Percentiles rank a stretch among this genome's conserved stretches.
Evolutionary conservation across 2,797 vertebrate species (phyloP).

Genomic region (Rhadinocentrus ornatus): DNA sequence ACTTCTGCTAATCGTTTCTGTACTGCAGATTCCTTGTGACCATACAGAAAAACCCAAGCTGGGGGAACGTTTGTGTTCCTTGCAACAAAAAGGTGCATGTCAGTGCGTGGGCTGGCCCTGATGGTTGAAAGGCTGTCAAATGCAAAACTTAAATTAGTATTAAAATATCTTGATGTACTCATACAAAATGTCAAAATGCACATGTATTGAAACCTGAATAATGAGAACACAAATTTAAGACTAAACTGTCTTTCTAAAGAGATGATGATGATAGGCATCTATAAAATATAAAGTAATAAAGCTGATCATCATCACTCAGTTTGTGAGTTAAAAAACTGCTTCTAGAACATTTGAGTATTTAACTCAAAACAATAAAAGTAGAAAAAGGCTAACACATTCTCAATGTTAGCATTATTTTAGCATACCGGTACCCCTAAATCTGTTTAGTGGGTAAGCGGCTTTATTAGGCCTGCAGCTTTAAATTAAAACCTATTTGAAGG

Average conservation of each 20-base stretch:
- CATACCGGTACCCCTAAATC: conserved; percentile 42
- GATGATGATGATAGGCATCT: background rate
- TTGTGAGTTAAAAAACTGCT: background rate
- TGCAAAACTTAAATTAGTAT: background rate
- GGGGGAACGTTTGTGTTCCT: background rate
- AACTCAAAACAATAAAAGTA: conserved; percentile 29
- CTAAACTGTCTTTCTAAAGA: background rate
- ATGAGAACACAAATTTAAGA: too few species aligned
- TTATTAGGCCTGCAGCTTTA: conserved; percentile 65
- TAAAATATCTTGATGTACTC: background rate
- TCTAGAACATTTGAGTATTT: background rate
- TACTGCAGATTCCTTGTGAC: background rate
- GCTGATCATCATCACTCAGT: background rate
- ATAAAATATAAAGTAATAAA: background rate
- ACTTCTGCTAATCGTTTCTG: background rate
- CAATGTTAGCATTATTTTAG: conserved; percentile 45
- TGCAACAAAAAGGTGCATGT: background rate
- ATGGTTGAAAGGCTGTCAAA: background rate
- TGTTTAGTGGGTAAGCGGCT: conserved; percentile 43
- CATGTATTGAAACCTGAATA: too few species aligned
- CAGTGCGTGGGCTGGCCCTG: background rate
- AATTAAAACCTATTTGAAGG: conserved; percentile 70
- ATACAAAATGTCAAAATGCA: too few species aligned
- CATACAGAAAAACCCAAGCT: background rate
- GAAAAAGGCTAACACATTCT: conserved; percentile 22